Conservation (phyloP, 2,797 vertebrate genomes). For the Cynopterus sphinx region DNA sequence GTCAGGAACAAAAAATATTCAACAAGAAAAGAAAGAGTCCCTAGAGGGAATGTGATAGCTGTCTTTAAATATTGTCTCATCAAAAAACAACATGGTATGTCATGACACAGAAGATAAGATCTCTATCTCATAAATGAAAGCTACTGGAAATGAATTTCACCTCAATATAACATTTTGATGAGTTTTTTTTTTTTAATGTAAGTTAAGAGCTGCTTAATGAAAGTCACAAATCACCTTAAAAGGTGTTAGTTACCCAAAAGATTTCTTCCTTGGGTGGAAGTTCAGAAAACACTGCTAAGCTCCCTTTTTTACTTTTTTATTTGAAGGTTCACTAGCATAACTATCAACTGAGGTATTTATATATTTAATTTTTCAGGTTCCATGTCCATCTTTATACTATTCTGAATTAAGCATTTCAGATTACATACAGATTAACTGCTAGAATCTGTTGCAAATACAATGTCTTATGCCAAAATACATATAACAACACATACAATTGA, state of each 20-base stretch:
- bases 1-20: not conserved
- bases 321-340: not conserved
- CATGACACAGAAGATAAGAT: not conserved
- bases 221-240: not conserved
- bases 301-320: not conserved
- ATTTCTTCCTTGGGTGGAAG: not conserved
- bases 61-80: not conserved
- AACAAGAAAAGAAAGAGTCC: not conserved
- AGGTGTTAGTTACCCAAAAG: not conserved
- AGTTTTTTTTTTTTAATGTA: not conserved
- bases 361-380: not conserved
- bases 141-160: not conserved
- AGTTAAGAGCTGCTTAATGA: not conserved
- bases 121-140: not conserved
- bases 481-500: not conserved
- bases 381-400: not conserved
- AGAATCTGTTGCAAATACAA: not conserved
- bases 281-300: not conserved
- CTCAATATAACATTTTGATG: not conserved
- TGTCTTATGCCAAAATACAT: not conserved
- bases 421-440: not conserved
- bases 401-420: slow-evolving; percentile 6
- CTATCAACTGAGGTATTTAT: not conserved
- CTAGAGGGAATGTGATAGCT: not conserved
- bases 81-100: not conserved